Percentiles rank a stretch among this genome's conserved stretches.
These are phyloP conservation scores for Tragopan temminckii DNA, from an alignment of 2,797 vertebrate species.

Conservation along the genomic window DNA sequence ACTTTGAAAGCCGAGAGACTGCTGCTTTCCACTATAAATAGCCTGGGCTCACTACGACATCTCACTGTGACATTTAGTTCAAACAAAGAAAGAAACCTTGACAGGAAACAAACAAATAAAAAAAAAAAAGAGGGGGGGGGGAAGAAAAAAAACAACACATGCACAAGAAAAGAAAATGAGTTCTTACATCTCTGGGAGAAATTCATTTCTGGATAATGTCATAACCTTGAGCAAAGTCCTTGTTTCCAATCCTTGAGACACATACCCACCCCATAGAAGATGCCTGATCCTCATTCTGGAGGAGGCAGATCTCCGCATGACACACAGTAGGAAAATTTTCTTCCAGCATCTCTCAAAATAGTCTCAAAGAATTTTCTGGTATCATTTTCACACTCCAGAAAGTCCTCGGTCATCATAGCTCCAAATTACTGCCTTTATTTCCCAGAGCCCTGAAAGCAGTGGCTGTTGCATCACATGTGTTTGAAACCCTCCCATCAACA, in stretches of 20 bases:
- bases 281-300: neutral
- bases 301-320: neutral
- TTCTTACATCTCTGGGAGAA: neutral
- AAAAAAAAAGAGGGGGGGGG: neutral
- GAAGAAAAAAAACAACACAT: neutral
- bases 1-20: constrained; percentile 11
- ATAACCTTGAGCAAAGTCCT: neutral
- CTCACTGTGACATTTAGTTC: constrained; percentile 33
- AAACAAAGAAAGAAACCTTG: neutral
- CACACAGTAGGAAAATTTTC: neutral
- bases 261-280: neutral
- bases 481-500: neutral
- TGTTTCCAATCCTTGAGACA: neutral
- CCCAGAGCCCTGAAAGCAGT: neutral
- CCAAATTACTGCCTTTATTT: neutral
- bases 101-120: constrained; percentile 22
- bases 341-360: neutral
- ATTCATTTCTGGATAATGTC: neutral
- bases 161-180: neutral
- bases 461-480: neutral
- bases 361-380: neutral
- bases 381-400: neutral
- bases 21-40: constrained; percentile 29
- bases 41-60: neutral
- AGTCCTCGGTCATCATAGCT: neutral